A percentile compares a stretch with the other conserved stretches of the same genome.
phyloP scores from a whole-genome alignment of 1,140 invertebrate species.

The Sarcophaga peregrina region DNA sequence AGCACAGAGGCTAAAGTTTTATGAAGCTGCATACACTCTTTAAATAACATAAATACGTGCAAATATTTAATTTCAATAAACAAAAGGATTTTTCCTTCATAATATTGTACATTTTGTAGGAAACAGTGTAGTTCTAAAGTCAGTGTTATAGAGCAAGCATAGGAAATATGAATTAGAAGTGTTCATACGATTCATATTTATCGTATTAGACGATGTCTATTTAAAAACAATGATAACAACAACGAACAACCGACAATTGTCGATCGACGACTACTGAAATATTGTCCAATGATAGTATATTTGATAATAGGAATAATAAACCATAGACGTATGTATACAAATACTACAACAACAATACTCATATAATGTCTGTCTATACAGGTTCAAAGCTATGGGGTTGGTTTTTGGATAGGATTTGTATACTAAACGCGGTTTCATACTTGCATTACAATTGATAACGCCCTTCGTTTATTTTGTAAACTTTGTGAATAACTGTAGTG shows the following conservation, averaged over 20 bases:
- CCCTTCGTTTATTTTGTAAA: neutral
- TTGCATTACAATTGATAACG: neutral
- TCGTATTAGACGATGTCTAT: conserved; percentile 16
- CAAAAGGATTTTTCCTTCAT: too few species aligned
- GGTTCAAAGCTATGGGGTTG: neutral
- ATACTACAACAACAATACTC: neutral
- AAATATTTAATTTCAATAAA: too few species aligned
- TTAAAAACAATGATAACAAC: neutral
- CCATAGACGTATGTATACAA: too few species aligned
- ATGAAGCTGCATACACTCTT: too few species aligned
- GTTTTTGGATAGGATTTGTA: neutral
- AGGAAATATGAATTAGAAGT: neutral
- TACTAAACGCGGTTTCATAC: neutral
- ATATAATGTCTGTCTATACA: neutral
- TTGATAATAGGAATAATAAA: neutral
- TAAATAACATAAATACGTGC: too few species aligned
- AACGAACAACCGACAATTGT: neutral
- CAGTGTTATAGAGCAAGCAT: too few species aligned
- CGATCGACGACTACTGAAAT: neutral
- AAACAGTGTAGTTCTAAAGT: too few species aligned
- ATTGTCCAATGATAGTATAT: neutral
- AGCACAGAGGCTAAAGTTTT: too few species aligned
- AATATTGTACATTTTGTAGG: too few species aligned
- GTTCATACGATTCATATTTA: neutral
- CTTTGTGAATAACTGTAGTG: neutral